These are phyloP conservation scores for Tachypleus tridentatus DNA, from an alignment of 1,140 invertebrate species.

Conservation along the genomic window DNA sequence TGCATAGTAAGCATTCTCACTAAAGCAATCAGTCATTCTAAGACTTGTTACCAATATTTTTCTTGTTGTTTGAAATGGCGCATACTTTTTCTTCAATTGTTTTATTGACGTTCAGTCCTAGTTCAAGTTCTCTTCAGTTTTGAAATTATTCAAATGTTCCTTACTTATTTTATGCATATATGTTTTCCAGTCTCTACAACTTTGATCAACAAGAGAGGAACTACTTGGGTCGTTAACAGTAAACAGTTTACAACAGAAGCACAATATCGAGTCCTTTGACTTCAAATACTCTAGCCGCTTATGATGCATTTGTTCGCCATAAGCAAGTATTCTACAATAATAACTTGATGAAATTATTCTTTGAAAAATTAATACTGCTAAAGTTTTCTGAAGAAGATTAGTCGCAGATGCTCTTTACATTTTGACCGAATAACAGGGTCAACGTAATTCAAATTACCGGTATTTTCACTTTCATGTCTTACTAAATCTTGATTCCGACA, in stretches of 20 bases:
- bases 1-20: neutral
- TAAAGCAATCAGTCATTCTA: neutral
- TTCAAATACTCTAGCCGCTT: neutral
- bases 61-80: neutral
- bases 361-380: neutral
- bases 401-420: neutral
- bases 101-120: neutral
- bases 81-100: neutral
- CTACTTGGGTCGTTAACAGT: neutral
- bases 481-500: too few species aligned
- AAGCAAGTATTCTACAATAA: neutral
- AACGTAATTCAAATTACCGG: neutral
- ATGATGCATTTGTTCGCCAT: neutral
- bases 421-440: neutral
- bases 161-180: neutral
- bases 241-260: neutral
- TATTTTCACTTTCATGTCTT: neutral
- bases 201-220: neutral
- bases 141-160: neutral
- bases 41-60: neutral
- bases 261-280: neutral
- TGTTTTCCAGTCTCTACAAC: neutral
- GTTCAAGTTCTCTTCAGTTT: neutral
- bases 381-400: neutral
- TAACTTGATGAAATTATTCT: neutral